Evolutionary conservation across 1,140 invertebrate species (phyloP), one percentile per base, ranked within the genome.

Genomic region (Galleria mellonella): DNA sequence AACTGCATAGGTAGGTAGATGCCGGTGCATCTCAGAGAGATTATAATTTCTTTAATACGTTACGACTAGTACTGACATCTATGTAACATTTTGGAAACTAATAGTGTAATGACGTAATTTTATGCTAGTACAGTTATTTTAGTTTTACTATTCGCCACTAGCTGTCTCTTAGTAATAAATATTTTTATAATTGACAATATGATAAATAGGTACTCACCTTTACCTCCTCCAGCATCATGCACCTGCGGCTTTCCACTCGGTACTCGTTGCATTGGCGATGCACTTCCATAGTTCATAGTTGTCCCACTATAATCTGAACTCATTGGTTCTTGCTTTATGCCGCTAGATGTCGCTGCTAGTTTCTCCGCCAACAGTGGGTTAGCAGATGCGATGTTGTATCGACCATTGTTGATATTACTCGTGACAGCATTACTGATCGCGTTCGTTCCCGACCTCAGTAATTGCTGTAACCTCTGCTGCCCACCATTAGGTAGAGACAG

Each of bases 361-460:
- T 89, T 90, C 56, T 90, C 88, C 9, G 94, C 94, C 50, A 95
- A 85, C 32, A 95, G 85, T 27, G 94, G 94, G 78, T 95, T 95
- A 9, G 92, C 91, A 0, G 93, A 93, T 1, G 93, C 93, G 38
- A 95, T 94, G 44, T 92, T 94, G 65, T 92, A 92, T 83, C 92
- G 92, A 59, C 90, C 88, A 66, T 88, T 85, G 66, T 87, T 88
- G 14, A 87, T 89, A 32, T 87, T 87, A 50, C 81, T 81, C 46
- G 82, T 70, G 52, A 87, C 62, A 51, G 62, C 71, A 70, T 75
- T 71, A 72, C 79, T 81, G 72, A 87, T 84, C 27, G 75, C 79
- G 43, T 51, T 79, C 9, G 82, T 79, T 13, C 82, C 83, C 1
- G 79, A 79, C 44, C 73, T 58, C 35, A 84, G 61, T 28, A 87